Percentiles rank a stretch among this genome's conserved stretches.
These are phyloP conservation scores for Callyntrura guangdongensis DNA, from an alignment of 2,888 invertebrate species.

Conservation along the genomic window DNA sequence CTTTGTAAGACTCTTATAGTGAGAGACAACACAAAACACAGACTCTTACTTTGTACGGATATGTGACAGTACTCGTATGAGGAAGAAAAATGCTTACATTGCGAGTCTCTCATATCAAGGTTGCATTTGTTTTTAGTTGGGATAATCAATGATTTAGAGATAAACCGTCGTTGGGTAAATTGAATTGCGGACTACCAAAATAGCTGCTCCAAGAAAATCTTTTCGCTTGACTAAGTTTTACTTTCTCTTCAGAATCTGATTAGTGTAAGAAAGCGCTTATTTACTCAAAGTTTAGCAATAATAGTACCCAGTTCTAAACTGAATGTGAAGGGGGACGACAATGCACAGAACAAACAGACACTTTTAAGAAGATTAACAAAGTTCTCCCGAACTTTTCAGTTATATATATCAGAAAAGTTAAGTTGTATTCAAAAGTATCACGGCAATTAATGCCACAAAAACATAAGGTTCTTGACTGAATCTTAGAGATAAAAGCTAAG, in stretches of 20 bases:
- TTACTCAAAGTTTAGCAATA: conserved; percentile 2
- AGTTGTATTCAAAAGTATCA: not conserved
- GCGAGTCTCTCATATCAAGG: no score
- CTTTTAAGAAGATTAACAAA: conserved; percentile 55
- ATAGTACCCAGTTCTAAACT: not conserved
- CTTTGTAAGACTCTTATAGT: no score
- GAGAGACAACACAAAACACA: no score
- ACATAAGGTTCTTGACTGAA: no score
- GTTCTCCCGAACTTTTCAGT: not conserved
- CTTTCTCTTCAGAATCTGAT: conserved; percentile 1
- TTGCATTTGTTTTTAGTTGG: no score
- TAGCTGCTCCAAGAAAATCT: conserved; percentile 7
- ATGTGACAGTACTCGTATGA: no score
- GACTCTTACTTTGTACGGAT: no score
- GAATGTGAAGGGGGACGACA: not conserved
- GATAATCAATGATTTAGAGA: not conserved
- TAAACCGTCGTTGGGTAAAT: not conserved
- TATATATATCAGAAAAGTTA: not conserved
- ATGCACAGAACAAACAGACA: not conserved
- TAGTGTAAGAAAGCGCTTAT: not conserved
- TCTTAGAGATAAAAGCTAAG: no score
- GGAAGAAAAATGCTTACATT: no score
- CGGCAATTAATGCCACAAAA: no score
- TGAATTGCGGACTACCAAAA: conserved; percentile 39
- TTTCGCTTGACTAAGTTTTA: not conserved